A percentile compares a stretch with the other conserved stretches of the same genome.
These are phyloP conservation scores for Eristalis intricaria DNA, from an alignment of 2,888 invertebrate genomes.

Conservation along the genomic window DNA sequence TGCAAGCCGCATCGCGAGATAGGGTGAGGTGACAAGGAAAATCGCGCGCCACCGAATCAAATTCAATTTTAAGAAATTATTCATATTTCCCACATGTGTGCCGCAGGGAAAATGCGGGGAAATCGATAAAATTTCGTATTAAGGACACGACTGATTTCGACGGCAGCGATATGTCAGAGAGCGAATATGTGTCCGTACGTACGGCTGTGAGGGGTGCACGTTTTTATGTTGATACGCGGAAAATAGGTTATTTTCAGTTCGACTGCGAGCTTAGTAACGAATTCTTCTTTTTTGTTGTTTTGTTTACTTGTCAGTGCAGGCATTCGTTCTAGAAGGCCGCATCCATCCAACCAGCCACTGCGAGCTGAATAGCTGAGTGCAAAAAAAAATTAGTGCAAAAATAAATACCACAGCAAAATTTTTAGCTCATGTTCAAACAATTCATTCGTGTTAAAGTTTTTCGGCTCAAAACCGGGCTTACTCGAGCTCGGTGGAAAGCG, in stretches of 20 bases:
- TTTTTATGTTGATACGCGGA: slow-evolving; percentile 4
- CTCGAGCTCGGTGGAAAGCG: slow-evolving; percentile 28
- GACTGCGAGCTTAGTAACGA: slow-evolving; percentile 41
- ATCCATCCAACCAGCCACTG: background rate
- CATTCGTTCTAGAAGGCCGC: slow-evolving; percentile 31
- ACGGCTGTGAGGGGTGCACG: background rate
- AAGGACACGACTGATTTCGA: slow-evolving; percentile 60
- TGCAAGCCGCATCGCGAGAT: slow-evolving; percentile 28
- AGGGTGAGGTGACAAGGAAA: slow-evolving; percentile 12
- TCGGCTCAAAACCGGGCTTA: slow-evolving; percentile 31
- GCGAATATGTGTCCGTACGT: slow-evolving; percentile 18
- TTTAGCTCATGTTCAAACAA: slow-evolving; percentile 65
- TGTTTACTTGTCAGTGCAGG: slow-evolving; percentile 20
- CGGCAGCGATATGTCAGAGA: slow-evolving; percentile 46
- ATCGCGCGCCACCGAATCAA: slow-evolving; percentile 54
- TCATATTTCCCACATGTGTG: slow-evolving; percentile 58
- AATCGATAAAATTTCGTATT: slow-evolving; percentile 68
- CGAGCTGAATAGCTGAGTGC: background rate
- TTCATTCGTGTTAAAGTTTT: slow-evolving; percentile 58
- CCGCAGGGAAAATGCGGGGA: slow-evolving; percentile 39
- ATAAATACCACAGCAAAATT: slow-evolving; percentile 62
- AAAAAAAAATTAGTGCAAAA: slow-evolving; percentile 23
- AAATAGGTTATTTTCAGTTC: slow-evolving; percentile 68
- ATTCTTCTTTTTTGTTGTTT: slow-evolving; percentile 8
- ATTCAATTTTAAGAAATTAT: slow-evolving; percentile 69